A percentile compares a stretch with the other conserved stretches of the same genome.
Conservation (phyloP, 2,888 invertebrate species). For the Drosophila colorata region DNA sequence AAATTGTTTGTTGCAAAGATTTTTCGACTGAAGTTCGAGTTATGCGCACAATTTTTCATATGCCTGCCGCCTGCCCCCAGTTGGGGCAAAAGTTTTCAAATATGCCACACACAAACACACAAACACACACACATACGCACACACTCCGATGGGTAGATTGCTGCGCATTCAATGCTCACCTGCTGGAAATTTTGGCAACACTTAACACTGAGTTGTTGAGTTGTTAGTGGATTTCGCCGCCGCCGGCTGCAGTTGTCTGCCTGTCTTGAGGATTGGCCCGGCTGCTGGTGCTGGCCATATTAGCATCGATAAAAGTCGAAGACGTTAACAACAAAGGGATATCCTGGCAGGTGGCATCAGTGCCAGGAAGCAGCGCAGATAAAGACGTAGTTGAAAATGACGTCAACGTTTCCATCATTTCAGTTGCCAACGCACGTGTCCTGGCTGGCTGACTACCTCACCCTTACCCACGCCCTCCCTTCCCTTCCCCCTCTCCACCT, state of each 20-base stretch:
- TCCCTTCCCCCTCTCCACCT: not conserved
- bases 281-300: slow-evolving; percentile 37
- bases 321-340: slow-evolving; percentile 77
- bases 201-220: slow-evolving; percentile 59
- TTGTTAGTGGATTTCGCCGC: slow-evolving; percentile 44
- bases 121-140: slow-evolving; percentile 12
- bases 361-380: slow-evolving; percentile 49
- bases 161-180: slow-evolving; percentile 14
- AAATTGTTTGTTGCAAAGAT: slow-evolving; percentile 60
- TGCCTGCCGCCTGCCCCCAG: slow-evolving; percentile 13
- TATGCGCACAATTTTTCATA: slow-evolving; percentile 69
- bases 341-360: slow-evolving; percentile 57
- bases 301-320: slow-evolving; percentile 79
- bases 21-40: slow-evolving; percentile 54
- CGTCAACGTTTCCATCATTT: slow-evolving; percentile 57
- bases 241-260: slow-evolving; percentile 47
- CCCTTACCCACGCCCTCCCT: not conserved
- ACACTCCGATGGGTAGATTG: not conserved
- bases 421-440: slow-evolving; percentile 29
- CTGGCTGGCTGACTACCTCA: not conserved
- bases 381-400: slow-evolving; percentile 53
- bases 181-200: slow-evolving; percentile 55
- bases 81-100: slow-evolving; percentile 62
- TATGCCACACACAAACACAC: slow-evolving; percentile 41
- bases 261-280: slow-evolving; percentile 5